Base-by-base conservation (phyloP, 2,113 vertebrate species). In the Perognathus longimembris region DNA sequence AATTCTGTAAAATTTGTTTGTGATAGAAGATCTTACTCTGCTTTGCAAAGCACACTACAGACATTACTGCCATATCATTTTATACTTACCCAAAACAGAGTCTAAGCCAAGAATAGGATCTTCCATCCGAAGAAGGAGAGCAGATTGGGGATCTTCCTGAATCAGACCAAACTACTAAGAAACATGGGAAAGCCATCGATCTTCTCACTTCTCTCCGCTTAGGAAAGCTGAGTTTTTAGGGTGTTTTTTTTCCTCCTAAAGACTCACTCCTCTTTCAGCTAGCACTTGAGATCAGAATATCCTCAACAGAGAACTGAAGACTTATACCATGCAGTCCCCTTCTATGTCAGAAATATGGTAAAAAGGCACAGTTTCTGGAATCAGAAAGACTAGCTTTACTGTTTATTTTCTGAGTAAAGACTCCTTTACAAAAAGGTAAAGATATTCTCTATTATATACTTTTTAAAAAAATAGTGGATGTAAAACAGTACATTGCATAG, bases 391-490 rank as follows among this genome's bases (percentile, higher is more conserved):
- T 57, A 77, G 8, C 26, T 73, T 85, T 61, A 59, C 73, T 8
- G 6, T 45, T 80, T 85, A 22, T 57, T 64, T 3, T 34, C 45
- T 32, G 24, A 70, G 32, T 26, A 1, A 1, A n/a, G 50, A 0
- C 28, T 89, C 30, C 26, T 67, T 80, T 75, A 50, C 22, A n/a
- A 88, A 78, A 88, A 87, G 21, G 1, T 32, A 69, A 36, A 14
- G 57, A 28, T 36, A 84, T 40, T 22, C 18, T 63, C 24, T 40
- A 57, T 24, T 20, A 24, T 9, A 36, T 45, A 32, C 9, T 6
- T 78, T 64, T 63, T 40, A 94, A 78, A 45, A 85, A 93, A 93
- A 75, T 36, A 38, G 77, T 69, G 14, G 42, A 78, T 61, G 42
- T 50, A 63, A 85, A 77, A 45, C 6, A 45, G n/a, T 24, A 50